Percentiles rank a stretch among this genome's conserved stretches.
Evolutionary conservation across 2,113 vertebrate species (phyloP).

Genomic region (Daboia siamensis): DNA sequence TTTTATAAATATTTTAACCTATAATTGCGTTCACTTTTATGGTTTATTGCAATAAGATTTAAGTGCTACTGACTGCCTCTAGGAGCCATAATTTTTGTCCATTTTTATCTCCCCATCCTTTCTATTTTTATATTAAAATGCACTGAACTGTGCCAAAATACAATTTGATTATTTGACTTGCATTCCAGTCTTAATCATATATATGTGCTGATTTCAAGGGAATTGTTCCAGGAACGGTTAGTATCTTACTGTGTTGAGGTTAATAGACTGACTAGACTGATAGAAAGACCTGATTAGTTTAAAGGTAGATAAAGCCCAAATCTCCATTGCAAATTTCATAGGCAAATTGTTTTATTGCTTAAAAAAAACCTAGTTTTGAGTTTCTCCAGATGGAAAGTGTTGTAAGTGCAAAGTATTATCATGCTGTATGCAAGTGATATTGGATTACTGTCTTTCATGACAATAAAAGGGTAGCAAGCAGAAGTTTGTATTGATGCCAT

Average conservation of each 20-base stretch:
- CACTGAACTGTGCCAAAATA: neutral
- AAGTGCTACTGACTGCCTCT: neutral
- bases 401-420: constrained; percentile 23
- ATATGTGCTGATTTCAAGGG: neutral
- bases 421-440: constrained; percentile 26
- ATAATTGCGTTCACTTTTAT: neutral
- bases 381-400: constrained; percentile 55
- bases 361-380: constrained; percentile 29
- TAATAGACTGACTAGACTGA: neutral
- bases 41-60: neutral
- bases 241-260: neutral
- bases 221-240: neutral
- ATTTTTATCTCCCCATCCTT: neutral
- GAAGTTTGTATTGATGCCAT: constrained; percentile 56
- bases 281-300: neutral
- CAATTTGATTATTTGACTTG: neutral
- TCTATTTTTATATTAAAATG: neutral
- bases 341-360: neutral
- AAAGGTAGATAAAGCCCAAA: neutral
- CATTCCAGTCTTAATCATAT: neutral
- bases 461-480: constrained; percentile 56
- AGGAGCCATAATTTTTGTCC: neutral
- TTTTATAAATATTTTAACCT: neutral
- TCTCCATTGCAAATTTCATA: neutral
- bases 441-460: constrained; percentile 17